phyloP scores from a whole-genome alignment of 2,888 invertebrate genomes.

The Caenorhabditis sp. region DNA sequence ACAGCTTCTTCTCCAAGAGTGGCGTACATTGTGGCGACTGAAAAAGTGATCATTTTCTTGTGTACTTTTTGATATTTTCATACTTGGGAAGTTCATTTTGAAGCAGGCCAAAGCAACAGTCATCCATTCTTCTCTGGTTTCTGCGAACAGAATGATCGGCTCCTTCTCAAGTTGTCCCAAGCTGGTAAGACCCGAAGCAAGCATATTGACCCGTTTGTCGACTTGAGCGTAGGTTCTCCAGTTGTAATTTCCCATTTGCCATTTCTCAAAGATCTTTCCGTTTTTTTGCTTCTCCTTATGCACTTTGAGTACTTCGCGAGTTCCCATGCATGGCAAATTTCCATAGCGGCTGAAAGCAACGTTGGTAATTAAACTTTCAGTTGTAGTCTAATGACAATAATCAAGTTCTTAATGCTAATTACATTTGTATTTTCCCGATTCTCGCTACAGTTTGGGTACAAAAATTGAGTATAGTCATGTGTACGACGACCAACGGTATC shows the following conservation, averaged over 20 bases:
- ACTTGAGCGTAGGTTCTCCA: slow-evolving; percentile 76
- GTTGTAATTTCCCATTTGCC: slow-evolving; percentile 80
- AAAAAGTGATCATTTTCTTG: slow-evolving; percentile 58
- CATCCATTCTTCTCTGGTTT: slow-evolving; percentile 98
- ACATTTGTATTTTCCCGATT: too few relatives aligned
- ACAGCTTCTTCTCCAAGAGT: slow-evolving; percentile 97
- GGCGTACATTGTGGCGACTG: slow-evolving; percentile 96
- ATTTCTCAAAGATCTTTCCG: slow-evolving; percentile 95
- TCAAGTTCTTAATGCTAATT: too few relatives aligned
- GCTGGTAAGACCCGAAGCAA: slow-evolving; percentile 88
- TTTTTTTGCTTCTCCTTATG: slow-evolving; percentile 96
- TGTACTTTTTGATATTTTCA: neutral
- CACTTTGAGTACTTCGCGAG: slow-evolving; percentile 87
- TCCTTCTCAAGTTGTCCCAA: slow-evolving; percentile 86
- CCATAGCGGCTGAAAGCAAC: slow-evolving; percentile 67
- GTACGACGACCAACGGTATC: slow-evolving; percentile 6
- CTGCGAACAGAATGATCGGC: slow-evolving; percentile 94
- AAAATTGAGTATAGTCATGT: slow-evolving; percentile 14
- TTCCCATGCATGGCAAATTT: slow-evolving; percentile 83
- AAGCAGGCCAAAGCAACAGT: slow-evolving; percentile 96
- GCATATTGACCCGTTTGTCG: slow-evolving; percentile 70
- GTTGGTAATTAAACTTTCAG: too few relatives aligned
- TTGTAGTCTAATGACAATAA: neutral
- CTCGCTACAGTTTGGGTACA: slow-evolving; percentile 19
- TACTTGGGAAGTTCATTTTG: slow-evolving; percentile 92